Evolutionary conservation across 2,113 vertebrate species (phyloP), one percentile per base, ranked within the genome.

Genomic region (Myotis davidii): DNA sequence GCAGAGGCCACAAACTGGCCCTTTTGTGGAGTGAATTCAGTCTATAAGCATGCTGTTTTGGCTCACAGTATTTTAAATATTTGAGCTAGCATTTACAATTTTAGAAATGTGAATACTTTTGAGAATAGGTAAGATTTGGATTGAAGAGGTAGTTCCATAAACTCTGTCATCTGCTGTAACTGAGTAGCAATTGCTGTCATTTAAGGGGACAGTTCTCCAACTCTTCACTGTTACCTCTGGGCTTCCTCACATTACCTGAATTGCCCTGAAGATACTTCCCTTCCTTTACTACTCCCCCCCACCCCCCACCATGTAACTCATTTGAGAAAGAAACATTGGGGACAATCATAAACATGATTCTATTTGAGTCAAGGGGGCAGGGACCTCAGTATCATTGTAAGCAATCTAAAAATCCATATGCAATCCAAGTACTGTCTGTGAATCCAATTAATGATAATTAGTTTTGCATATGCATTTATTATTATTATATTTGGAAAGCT

Each of bases 231-330:
- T 45, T 59, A 45, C 39, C n/a, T 8, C 17, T 5, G 13, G 52
- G 39, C 9, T 61, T 59, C 48, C 18, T 50, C 32, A 1, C 13
- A 3, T 20, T 37, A 45, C 59, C 6, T 39, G 16, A 45, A 16
- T 61, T n/a, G 3, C 20, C 17, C 59, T 32, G 12, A n/a, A 90
- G 29, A 1, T 10, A 29, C 59, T 37, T 45, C 18, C 27, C 2
- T 21, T 81, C 4, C 9, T 21, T 42, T 3, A 39, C 37, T 85
- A 4, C 45, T 42, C 29, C 21, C 3, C 6, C 1, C 17, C 21
- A 13, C 3, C 6, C 1, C 17, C 21, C 17, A 23, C 5, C 2
- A 12, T 5, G 0, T 8, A 21, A 10, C 42, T 83, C 20, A 17
- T n/a, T 48, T 50, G 69, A 56, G 18, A 78, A 67, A 23, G 70